Evolutionary conservation across 2,113 vertebrate species (phyloP), one percentile per base, ranked within the genome.

Genomic region (Lampris megalopsis): DNA sequence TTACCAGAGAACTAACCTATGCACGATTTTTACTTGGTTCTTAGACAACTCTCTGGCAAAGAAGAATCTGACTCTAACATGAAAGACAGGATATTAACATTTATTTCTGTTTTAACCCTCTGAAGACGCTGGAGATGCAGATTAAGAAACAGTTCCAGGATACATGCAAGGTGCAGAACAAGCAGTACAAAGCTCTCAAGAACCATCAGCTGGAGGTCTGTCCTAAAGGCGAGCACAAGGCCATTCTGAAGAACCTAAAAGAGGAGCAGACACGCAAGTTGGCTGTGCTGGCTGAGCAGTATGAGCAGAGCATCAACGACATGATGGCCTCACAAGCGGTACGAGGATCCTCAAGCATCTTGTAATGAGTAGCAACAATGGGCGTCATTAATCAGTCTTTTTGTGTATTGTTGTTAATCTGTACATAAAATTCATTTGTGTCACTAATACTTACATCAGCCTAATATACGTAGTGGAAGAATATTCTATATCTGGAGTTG

Each of bases 121-220:
- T 79, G 68, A 84, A 99, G 98, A 95, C 92, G 77, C 95, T 99
- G 96, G 98, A 99, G 95, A 96, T 99, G 96, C 98, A 99, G 94
- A 99, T 99, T 86, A 99, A 99, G 93, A 99, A 98, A 92, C 97
- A 99, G 94, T 99, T 99, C 94, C 98, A 99, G 95, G 98, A 99
- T 91, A 99, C 97, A 36, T 99, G 97, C 93, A 99, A 99, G 94
- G 98, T 99, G 86, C 98, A 99, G 94, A 99, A 97, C 74, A 99
- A 99, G 93, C 98, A 99, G 96, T 99, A 99, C 93, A 99, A 99
- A 94, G 98, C 98, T 86, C 96, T 99, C 84, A 95, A 97, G 93
- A 99, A 98, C 95, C 98, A 99, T 94, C 97, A 98, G 96, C 96
- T 99, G 92, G 97, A 99, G 95, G 97, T 99, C 77, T 97, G 97